Evolutionary conservation across 2,797 vertebrate species (phyloP).

Genomic region (Rhadinocentrus ornatus): DNA sequence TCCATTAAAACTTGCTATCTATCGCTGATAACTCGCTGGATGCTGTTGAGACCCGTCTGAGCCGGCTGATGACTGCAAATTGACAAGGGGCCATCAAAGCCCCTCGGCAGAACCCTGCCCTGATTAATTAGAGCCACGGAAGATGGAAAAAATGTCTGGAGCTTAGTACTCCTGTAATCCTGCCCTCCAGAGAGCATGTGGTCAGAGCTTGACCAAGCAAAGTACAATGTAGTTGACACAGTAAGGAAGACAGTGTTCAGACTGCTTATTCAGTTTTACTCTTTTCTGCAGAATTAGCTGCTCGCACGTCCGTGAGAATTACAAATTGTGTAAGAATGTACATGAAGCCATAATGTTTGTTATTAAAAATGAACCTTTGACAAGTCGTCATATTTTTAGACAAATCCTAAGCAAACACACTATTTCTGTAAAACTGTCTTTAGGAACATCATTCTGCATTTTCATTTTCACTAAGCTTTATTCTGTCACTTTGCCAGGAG

Average conservation of each 20-base stretch:
- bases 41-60: constrained; percentile 48
- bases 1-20: constrained; percentile 45
- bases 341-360: constrained; percentile 14
- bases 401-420: constrained; percentile 43
- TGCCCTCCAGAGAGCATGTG: constrained; percentile 59
- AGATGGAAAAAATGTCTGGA: constrained; percentile 67
- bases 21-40: constrained; percentile 36
- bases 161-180: constrained; percentile 72
- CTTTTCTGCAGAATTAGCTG: constrained; percentile 39
- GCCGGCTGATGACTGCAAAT: constrained; percentile 72
- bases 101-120: constrained; percentile 67
- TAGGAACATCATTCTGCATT: constrained; percentile 60
- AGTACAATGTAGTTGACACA: constrained; percentile 47
- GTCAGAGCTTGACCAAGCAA: constrained; percentile 63
- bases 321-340: constrained; percentile 5
- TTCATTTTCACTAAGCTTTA: constrained; percentile 44
- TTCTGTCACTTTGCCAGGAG: constrained; percentile 46
- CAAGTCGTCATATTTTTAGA: constrained; percentile 43
- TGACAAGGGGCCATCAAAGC: constrained; percentile 73
- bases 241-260: constrained; percentile 23
- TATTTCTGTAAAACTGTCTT: constrained; percentile 53
- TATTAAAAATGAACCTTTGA: constrained; percentile 40
- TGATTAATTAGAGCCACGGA: constrained; percentile 77
- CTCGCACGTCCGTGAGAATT: constrained; percentile 14
- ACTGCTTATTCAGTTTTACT: constrained; percentile 27